Conservation (phyloP, 2,797 vertebrate genomes). For the Oreortyx pictus region DNA sequence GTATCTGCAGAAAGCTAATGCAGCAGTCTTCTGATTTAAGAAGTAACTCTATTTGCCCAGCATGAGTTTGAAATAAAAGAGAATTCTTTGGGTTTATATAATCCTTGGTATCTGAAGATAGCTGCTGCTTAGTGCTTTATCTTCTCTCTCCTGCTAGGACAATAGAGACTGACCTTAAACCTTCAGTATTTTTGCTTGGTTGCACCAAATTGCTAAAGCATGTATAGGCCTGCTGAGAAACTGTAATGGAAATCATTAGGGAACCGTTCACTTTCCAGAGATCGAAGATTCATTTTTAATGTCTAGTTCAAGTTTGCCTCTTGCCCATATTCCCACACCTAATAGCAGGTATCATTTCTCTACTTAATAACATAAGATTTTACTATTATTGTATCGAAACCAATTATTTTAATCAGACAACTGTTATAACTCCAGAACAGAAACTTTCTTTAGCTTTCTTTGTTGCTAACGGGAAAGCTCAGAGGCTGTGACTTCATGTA, state of each 20-base stretch:
- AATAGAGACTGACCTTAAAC: conserved; percentile 10
- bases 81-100: conserved; percentile 15
- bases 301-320: background rate
- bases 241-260: conserved; percentile 36
- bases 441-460: background rate
- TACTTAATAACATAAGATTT: background rate
- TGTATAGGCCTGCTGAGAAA: conserved; percentile 39
- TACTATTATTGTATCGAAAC: background rate
- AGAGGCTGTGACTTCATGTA: background rate
- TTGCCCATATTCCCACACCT: background rate
- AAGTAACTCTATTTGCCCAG: background rate
- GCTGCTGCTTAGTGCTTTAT: conserved; percentile 14
- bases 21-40: conserved; percentile 14
- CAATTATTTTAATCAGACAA: background rate
- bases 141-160: conserved; percentile 14
- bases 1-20: background rate
- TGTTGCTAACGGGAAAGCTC: background rate
- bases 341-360: background rate
- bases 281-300: conserved; percentile 16
- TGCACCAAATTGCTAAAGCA: conserved; percentile 17
- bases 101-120: background rate
- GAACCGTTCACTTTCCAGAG: background rate
- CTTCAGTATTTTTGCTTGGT: conserved; percentile 39
- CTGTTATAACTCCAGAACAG: background rate
- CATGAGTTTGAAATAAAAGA: conserved; percentile 29